A percentile compares a stretch with the other conserved stretches of the same genome.
phyloP scores from a whole-genome alignment of 1,140 invertebrate genomes.

The Atta colombica region DNA sequence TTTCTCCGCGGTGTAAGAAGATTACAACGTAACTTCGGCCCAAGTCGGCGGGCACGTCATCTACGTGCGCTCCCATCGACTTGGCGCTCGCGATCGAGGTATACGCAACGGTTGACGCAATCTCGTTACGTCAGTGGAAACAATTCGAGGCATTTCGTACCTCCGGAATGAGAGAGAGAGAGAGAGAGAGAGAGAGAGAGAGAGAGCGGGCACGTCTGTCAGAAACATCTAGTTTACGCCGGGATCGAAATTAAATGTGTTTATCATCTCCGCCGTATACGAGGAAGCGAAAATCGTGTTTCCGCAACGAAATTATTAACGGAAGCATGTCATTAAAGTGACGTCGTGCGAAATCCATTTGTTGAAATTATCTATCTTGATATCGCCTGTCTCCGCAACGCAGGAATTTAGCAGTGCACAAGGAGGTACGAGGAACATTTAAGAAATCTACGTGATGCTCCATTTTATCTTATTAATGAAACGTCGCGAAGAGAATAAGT shows the following conservation, averaged over 20 bases:
- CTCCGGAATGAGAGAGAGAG: slow-evolving; percentile 6
- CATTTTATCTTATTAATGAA: slow-evolving; percentile 21
- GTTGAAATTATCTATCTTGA: slow-evolving; percentile 15
- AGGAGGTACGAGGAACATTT: neutral
- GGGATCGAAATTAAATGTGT: slow-evolving; percentile 36
- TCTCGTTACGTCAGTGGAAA: slow-evolving; percentile 49
- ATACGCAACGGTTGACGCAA: slow-evolving; percentile 57
- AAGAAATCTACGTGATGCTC: neutral
- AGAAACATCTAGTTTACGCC: neutral
- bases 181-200: neutral
- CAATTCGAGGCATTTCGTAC: slow-evolving; percentile 48
- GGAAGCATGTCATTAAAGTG: slow-evolving; percentile 9
- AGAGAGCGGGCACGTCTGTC: neutral
- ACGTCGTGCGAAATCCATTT: slow-evolving; percentile 28
- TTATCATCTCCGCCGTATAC: neutral
- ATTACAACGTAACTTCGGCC: slow-evolving; percentile 55
- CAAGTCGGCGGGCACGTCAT: slow-evolving; percentile 53
- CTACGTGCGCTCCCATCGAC: slow-evolving; percentile 26
- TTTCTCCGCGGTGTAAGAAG: slow-evolving; percentile 56
- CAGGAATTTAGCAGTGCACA: neutral
- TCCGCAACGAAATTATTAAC: slow-evolving; percentile 23
- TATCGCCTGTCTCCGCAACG: neutral
- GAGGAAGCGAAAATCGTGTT: slow-evolving; percentile 4
- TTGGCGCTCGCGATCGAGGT: slow-evolving; percentile 27
- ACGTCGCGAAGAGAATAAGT: slow-evolving; percentile 1